Evolutionary conservation across 1,140 invertebrate genomes (phyloP), one percentile per base, ranked within the genome.

Genomic region (Hyles vespertilio): DNA sequence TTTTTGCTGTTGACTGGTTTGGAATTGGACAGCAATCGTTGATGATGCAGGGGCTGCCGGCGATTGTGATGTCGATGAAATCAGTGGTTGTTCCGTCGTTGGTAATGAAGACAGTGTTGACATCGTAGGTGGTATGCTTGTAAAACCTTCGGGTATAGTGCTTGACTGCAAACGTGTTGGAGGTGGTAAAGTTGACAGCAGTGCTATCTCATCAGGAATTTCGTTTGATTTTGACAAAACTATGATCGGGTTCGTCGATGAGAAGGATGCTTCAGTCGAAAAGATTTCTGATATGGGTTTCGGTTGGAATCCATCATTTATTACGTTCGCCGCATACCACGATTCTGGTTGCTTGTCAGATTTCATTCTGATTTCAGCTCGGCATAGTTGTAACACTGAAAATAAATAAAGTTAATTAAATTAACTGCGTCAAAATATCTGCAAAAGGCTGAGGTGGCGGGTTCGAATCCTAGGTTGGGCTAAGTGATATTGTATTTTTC

Each of bases 311-410:
- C 61, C 74, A 51, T 88, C 82, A 51, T 78, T 85, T 65, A 87
- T 81, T 1, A 82, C 69, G 63, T 88, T 87, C 10, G 82, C 85
- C 7, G 81, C 73, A 59, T 79, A 88, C 85, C 85, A 88, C 10
- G 64, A 50, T 62, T 79, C 74, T 48, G 77, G 71, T 59, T 71
- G 22, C 11, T 74, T 66, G 49, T 77, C 67, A n/a, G 68, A 63
- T 72, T n/a, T n/a, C n/a, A n/a, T n/a, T n/a, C n/a, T n/a, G n/a
- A 79, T 79, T 71, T 86, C 75, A 47, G 81, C 79, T 79, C 75
- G 69, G 67, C 83, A 81, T 77, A 82, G 70, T 81, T 85, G 81
- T 77, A 86, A 80, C 73, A 88, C 85, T 88, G 81, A 8, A 84
- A 83, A 48, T 48, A 48, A 45, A 44, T 5, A 22, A 22, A 11